These are phyloP conservation scores for Sapajus apella DNA, from an alignment of 2,113 vertebrate genomes.

Conservation along the genomic window DNA sequence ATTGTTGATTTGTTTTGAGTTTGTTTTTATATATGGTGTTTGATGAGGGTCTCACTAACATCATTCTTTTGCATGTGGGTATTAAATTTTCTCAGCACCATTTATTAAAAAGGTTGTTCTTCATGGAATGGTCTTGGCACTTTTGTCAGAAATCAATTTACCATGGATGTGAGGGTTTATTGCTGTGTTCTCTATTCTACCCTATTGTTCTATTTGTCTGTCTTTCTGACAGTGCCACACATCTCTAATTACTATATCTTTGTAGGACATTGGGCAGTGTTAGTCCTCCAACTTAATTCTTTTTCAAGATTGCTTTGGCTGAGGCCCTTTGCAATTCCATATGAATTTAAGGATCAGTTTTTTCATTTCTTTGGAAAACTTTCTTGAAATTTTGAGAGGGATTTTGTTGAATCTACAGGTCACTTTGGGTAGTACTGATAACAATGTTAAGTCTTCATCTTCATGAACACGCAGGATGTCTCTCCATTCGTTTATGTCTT, in stretches of 20 bases:
- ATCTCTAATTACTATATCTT: not conserved
- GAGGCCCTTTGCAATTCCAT: not conserved
- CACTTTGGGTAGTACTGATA: not conserved
- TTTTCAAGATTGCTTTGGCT: not conserved
- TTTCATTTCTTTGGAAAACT: not conserved
- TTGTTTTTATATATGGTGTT: not conserved
- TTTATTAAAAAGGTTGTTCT: not conserved
- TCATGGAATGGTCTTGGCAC: not conserved
- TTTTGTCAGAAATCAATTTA: not conserved
- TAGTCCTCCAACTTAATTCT: not conserved
- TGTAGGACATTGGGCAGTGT: not conserved
- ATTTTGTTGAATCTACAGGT: not conserved
- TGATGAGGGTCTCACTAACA: not conserved
- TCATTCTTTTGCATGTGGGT: not conserved
- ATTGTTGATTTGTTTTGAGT: not conserved
- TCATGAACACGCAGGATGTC: not conserved
- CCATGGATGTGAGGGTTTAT: not conserved
- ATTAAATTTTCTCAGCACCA: not conserved
- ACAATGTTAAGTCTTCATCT: not conserved
- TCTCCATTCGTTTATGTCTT: not conserved
- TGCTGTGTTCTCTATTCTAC: not conserved
- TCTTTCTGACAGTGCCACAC: not conserved
- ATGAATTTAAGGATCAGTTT: not conserved
- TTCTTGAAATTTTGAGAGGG: not conserved
- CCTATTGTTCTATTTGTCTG: not conserved